Evolutionary conservation across 35 echinoderm and acorn worm species (phyloP).

Genomic region (Heliocidaris erythrogramma): DNA sequence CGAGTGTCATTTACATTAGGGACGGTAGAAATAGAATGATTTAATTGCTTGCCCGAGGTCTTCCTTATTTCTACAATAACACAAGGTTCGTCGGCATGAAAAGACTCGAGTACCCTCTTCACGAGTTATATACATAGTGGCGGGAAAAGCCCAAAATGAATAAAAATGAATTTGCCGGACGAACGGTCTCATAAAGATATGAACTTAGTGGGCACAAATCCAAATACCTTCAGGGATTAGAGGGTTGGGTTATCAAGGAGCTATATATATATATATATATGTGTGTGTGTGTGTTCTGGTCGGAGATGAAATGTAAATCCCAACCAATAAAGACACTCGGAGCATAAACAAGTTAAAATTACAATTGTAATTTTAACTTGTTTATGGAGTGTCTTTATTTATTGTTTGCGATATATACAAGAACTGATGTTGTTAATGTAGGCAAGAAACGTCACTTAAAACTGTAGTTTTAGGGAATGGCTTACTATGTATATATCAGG

Average conservation of each 20-base stretch:
- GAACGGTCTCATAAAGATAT: not conserved
- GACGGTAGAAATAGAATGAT: constrained; percentile 11
- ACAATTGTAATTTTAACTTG: no score
- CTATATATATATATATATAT: not conserved
- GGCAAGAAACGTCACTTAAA: no score
- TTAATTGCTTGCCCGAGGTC: not conserved
- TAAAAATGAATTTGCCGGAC: not conserved
- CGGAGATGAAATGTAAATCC: no score
- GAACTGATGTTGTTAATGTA: not conserved
- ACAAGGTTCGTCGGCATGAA: not conserved
- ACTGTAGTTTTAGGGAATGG: no score
- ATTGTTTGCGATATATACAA: no score
- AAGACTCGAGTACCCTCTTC: not conserved
- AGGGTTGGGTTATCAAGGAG: not conserved
- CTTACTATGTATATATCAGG: no score
- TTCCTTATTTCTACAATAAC: not conserved
- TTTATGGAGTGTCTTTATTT: no score
- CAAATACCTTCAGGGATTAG: not conserved
- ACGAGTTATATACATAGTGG: not conserved
- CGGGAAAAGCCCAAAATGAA: not conserved
- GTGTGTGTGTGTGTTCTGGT: no score
- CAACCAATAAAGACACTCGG: no score
- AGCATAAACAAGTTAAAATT: no score
- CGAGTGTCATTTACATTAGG: not conserved
- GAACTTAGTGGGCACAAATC: not conserved